A percentile compares a stretch with the other conserved stretches of the same genome.
Evolutionary conservation across 2,797 vertebrate genomes (phyloP).

Genomic region (Acipenser oxyrinchus): DNA sequence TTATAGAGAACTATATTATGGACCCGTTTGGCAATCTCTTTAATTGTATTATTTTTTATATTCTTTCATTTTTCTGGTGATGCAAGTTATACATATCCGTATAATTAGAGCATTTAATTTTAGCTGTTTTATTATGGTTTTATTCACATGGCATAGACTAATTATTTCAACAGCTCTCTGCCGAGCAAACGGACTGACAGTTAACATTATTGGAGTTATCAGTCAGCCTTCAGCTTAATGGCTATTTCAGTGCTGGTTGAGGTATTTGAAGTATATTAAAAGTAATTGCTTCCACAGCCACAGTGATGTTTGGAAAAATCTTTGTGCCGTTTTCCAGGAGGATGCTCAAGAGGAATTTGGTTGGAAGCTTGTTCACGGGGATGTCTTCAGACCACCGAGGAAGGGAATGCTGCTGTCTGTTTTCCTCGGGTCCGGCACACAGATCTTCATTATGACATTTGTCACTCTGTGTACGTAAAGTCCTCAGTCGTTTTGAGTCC

Average conservation of each 20-base stretch:
- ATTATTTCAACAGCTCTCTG: constrained; percentile 63
- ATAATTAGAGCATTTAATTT: constrained; percentile 48
- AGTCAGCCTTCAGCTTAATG: constrained; percentile 27
- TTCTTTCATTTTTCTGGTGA: no score
- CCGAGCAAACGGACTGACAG: constrained; percentile 61
- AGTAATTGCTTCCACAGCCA: constrained; percentile 70
- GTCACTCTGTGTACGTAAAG: constrained; percentile 63
- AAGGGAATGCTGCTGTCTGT: constrained; percentile 76
- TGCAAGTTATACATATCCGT: constrained; percentile 34
- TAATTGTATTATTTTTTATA: no score
- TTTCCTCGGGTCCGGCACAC: constrained; percentile 67
- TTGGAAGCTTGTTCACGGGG: constrained; percentile 71
- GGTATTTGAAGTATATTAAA: constrained; percentile 63
- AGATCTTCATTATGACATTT: constrained; percentile 73
- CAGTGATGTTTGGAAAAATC: constrained; percentile 66
- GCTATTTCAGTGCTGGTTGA: constrained; percentile 40
- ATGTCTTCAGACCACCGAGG: constrained; percentile 70
- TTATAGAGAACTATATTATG: no score
- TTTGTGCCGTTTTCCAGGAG: constrained; percentile 73
- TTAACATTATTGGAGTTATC: constrained; percentile 71
- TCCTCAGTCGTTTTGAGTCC: neutral
- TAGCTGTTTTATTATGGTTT: constrained; percentile 56
- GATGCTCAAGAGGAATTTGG: constrained; percentile 89
- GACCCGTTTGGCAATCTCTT: no score
- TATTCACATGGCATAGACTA: constrained; percentile 58